Base-by-base conservation (phyloP, 1,140 invertebrate species). In the Kradibia gibbosae region DNA sequence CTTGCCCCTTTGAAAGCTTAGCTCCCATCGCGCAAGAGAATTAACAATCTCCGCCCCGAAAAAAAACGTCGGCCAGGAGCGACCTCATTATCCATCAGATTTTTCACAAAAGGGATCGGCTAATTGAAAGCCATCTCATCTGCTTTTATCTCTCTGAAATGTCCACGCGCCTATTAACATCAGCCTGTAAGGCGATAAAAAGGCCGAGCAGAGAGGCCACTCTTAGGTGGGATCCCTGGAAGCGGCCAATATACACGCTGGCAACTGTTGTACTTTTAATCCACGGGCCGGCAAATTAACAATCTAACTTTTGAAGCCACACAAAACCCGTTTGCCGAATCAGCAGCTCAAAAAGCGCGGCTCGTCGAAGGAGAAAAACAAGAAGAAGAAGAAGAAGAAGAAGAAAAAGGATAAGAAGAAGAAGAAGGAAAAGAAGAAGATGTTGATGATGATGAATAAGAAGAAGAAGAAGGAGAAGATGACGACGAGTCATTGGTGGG, bases 251-350 rank as follows among this genome's bases (percentile, higher is more conserved):
- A 80, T 80, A 65, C 15, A 10, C 2, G 48, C 4, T 20, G 57
- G 57, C 10, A 15, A 1, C 20, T 39, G 22, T 5, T 55, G 31
- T 22, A 75, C 45, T 81, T 75, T 81, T 81, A 81, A 81, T 81
- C 72, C 45, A 15, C 17, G 2, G 34, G 36, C 57, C 28, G 80
- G 36, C 57, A 71, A 81, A 76, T 81, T 76, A 81, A 81, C 73
- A 76, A 81, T 81, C 74, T 77, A 81, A 81, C 62, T 81, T 77
- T 25, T 34, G 45, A 55, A 79, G 77, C 65, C 77, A 67, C 77
- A 67, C 77, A 71, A 79, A 70, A 79, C 62, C 67, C 34, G 25
- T 31, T 39, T 42, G 57, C 39, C 74, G 74, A 77, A 77, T 39
- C 73, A 75, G 73, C 73, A 31, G 22, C 55, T 34, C 70, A 45